phyloP scores from a whole-genome alignment of 1,140 invertebrate genomes.

The Zaprionus vittiger region DNA sequence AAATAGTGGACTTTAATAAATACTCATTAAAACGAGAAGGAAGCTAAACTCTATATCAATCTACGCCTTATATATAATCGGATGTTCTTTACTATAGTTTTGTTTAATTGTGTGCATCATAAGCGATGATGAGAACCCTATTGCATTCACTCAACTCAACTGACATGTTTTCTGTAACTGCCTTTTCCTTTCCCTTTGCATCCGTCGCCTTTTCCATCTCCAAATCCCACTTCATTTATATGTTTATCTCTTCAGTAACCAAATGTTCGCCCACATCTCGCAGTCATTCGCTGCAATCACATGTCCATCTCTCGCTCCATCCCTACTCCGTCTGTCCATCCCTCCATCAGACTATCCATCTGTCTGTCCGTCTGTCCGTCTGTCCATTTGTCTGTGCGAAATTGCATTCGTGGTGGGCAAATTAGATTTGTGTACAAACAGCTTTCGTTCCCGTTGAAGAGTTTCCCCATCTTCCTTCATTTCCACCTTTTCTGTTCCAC shows the following conservation, averaged over 20 bases:
- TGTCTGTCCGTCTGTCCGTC: background rate
- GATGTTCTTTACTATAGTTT: background rate
- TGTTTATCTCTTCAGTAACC: background rate
- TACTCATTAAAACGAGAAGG: too few relatives aligned
- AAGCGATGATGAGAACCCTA: background rate
- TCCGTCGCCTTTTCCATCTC: background rate
- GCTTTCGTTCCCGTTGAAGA: constrained; percentile 10
- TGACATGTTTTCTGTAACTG: background rate
- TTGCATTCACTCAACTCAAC: background rate
- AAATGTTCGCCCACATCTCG: constrained; percentile 6
- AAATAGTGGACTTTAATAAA: too few relatives aligned
- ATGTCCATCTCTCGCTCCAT: background rate
- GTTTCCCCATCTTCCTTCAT: background rate
- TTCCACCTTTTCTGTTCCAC: background rate
- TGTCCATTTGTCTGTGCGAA: constrained; percentile 50
- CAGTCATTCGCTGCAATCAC: constrained; percentile 4
- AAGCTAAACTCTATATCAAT: too few relatives aligned
- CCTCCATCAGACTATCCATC: background rate
- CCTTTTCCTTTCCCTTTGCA: background rate
- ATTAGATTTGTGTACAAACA: constrained; percentile 54
- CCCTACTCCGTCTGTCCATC: background rate
- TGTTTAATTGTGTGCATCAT: background rate
- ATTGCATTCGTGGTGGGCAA: constrained; percentile 63
- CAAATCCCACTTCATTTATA: background rate
- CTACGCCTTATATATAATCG: too few relatives aligned